phyloP scores from a whole-genome alignment of 2,797 vertebrate genomes.

The Tangara arthus region DNA sequence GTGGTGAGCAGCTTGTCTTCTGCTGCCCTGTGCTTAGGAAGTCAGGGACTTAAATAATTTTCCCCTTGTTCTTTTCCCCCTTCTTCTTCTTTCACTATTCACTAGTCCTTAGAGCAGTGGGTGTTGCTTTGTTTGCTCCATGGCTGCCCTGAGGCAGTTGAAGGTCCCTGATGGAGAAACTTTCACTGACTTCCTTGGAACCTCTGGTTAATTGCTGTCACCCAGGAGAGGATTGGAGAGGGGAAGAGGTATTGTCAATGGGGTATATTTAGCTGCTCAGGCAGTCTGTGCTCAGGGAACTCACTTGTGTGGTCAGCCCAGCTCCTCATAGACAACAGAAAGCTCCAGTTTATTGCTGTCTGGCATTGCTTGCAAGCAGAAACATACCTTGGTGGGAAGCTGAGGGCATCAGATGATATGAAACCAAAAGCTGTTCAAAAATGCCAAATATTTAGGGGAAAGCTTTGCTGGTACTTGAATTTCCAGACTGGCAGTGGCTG shows the following conservation, averaged over 20 bases:
- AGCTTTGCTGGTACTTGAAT: neutral
- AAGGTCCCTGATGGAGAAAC: neutral
- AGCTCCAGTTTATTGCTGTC: neutral
- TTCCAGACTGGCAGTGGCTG: neutral
- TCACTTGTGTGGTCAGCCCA: neutral
- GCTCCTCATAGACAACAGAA: neutral
- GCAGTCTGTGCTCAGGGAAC: neutral
- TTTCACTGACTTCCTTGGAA: neutral
- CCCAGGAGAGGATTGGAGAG: neutral
- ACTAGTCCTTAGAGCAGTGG: neutral
- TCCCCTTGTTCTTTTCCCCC: neutral
- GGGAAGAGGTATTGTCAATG: fast-evolving
- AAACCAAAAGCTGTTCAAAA: neutral
- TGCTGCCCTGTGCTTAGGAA: neutral
- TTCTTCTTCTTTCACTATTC: neutral
- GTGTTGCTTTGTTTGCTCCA: fast-evolving
- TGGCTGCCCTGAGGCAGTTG: neutral
- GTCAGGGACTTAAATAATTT: neutral
- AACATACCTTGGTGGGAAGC: neutral
- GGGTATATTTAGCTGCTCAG: neutral
- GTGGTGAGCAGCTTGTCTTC: neutral
- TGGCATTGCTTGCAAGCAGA: neutral
- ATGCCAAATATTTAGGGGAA: neutral
- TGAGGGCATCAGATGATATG: neutral
- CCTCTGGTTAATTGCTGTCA: neutral